Evolutionary conservation across 1,140 invertebrate species (phyloP).

Genomic region (Lepidurus couesii): DNA sequence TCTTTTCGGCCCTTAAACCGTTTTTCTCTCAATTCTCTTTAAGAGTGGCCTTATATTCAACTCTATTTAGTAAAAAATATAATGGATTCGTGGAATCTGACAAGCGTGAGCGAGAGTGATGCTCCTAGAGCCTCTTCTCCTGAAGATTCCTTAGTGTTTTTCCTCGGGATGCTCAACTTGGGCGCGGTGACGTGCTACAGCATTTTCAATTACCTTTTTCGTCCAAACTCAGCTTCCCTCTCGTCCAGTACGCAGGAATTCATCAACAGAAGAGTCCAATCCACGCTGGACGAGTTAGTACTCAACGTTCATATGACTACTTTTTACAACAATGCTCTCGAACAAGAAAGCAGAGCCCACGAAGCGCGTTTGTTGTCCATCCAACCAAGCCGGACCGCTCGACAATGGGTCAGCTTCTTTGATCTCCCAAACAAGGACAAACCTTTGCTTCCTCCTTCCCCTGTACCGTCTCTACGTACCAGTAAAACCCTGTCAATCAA

Average conservation of each 20-base stretch:
- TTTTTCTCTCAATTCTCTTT: too few species aligned
- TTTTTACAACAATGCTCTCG: conserved; percentile 28
- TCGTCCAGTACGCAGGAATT: conserved; percentile 13
- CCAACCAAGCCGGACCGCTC: not conserved
- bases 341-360: not conserved
- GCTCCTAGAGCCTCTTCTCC: not conserved
- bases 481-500: not conserved
- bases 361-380: not conserved
- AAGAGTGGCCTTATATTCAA: too few species aligned
- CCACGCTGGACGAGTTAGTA: conserved; percentile 31
- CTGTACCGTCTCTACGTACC: not conserved
- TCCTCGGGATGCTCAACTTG: conserved; percentile 32
- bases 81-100: not conserved
- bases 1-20: too few species aligned
- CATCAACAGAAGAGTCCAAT: conserved; percentile 28
- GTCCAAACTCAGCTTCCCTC: not conserved
- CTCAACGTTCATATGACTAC: conserved; percentile 31
- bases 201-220: conserved; percentile 27
- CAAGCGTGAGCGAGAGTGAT: not conserved
- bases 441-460: not conserved
- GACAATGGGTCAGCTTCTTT: conserved; percentile 25
- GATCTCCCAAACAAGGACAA: conserved; percentile 23
- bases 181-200: conserved; percentile 29
- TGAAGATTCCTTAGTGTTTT: conserved; percentile 32
- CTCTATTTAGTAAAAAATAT: too few species aligned